Conservation (phyloP, 2,113 vertebrate genomes). For the Jaculus jaculus region DNA sequence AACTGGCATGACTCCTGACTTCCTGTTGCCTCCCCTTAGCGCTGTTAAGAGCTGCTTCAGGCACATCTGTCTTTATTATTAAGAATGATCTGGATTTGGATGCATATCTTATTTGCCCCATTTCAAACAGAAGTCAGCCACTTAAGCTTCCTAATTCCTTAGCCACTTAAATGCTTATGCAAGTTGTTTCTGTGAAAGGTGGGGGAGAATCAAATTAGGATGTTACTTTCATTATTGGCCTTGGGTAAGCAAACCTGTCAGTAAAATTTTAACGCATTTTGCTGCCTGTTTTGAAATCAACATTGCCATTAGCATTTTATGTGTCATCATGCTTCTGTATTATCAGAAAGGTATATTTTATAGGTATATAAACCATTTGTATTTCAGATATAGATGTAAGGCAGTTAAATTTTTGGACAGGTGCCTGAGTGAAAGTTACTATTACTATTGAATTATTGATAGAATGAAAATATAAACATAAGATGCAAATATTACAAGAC, state of each 20-base stretch:
- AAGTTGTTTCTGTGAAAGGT: constrained; percentile 59
- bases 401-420: background rate
- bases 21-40: constrained; percentile 75
- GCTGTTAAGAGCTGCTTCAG: constrained; percentile 71
- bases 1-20: constrained; percentile 78
- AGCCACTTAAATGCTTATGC: constrained; percentile 56
- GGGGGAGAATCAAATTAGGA: constrained; percentile 4
- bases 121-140: constrained; percentile 43
- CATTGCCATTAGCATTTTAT: background rate
- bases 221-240: constrained; percentile 23
- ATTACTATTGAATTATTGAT: constrained; percentile 29
- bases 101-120: constrained; percentile 39
- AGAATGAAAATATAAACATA: constrained; percentile 27
- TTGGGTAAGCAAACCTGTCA: constrained; percentile 18
- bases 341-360: constrained; percentile 49
- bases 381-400: constrained; percentile 12
- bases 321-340: constrained; percentile 12
- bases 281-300: constrained; percentile 8
- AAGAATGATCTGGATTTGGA: constrained; percentile 44
- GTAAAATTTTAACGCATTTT: constrained; percentile 34
- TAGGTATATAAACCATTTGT: constrained; percentile 23
- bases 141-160: constrained; percentile 62
- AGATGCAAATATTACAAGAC: background rate
- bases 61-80: constrained; percentile 49
- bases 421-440: constrained; percentile 41